phyloP scores from a whole-genome alignment of 2,888 invertebrate species.

The Cenopis cana region DNA sequence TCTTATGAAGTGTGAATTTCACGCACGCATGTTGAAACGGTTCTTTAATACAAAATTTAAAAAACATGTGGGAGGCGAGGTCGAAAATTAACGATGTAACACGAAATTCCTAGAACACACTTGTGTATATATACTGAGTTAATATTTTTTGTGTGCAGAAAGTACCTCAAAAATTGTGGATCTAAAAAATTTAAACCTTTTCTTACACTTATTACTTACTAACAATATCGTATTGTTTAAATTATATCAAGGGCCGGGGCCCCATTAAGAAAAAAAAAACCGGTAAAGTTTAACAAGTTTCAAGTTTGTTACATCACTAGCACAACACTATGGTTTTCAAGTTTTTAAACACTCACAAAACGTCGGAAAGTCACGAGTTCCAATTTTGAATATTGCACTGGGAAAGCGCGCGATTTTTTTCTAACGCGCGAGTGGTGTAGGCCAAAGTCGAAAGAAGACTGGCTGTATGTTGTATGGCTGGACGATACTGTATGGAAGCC shows the following conservation, averaged over 20 bases:
- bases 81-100: slow-evolving; percentile 18
- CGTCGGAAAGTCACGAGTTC: slow-evolving; percentile 23
- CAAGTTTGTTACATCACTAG: slow-evolving; percentile 36
- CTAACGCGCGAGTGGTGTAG: slow-evolving; percentile 60
- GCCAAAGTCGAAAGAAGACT: slow-evolving; percentile 68
- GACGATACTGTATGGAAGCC: slow-evolving; percentile 48
- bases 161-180: not conserved
- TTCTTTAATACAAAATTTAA: slow-evolving; percentile 43
- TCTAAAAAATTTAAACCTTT: not conserved
- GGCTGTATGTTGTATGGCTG: slow-evolving; percentile 48
- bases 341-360: slow-evolving; percentile 12
- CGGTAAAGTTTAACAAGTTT: slow-evolving; percentile 19
- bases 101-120: slow-evolving; percentile 21
- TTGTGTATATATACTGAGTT: slow-evolving; percentile 10
- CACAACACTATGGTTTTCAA: slow-evolving; percentile 24
- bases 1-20: slow-evolving; percentile 50
- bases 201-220: not conserved
- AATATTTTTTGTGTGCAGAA: slow-evolving; percentile 38
- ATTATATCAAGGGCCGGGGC: not conserved
- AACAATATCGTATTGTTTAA: not conserved
- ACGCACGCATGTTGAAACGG: slow-evolving; percentile 52
- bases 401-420: slow-evolving; percentile 44
- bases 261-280: slow-evolving; percentile 7
- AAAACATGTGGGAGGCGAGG: slow-evolving; percentile 26
- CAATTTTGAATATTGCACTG: slow-evolving; percentile 32